These are phyloP conservation scores for Mergus octosetaceus DNA, from an alignment of 2,797 vertebrate species.

Conservation along the genomic window DNA sequence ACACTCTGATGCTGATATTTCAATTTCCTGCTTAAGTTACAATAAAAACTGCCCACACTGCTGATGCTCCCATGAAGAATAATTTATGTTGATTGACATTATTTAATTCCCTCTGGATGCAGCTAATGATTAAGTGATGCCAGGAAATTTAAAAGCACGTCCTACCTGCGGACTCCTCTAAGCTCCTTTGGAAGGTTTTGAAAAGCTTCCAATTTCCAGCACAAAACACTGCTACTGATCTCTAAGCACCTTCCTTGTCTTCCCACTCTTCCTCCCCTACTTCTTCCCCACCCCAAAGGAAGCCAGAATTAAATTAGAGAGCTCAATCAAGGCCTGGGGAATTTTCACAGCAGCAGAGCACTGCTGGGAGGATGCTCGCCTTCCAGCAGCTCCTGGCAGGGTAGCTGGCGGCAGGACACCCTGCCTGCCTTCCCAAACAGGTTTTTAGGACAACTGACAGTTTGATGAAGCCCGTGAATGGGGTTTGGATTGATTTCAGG, in stretches of 20 bases:
- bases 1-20: constrained; percentile 48
- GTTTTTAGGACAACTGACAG: not conserved
- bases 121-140: constrained; percentile 63
- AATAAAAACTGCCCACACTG: constrained; percentile 64
- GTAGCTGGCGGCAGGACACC: not conserved
- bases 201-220: constrained; percentile 31
- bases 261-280: not conserved
- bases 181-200: constrained; percentile 50
- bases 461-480: not conserved
- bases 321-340: not conserved
- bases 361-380: not conserved
- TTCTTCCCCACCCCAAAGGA: not conserved
- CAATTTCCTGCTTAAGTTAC: constrained; percentile 68
- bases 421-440: not conserved
- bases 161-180: constrained; percentile 34
- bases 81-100: constrained; percentile 60
- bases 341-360: not conserved
- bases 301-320: not conserved
- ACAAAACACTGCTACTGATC: not conserved
- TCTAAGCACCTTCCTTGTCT: not conserved
- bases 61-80: constrained; percentile 58
- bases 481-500: not conserved
- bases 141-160: constrained; percentile 35
- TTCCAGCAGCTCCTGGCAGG: not conserved
- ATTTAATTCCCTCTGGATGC: constrained; percentile 60